Conservation (phyloP, 2,888 invertebrate species). For the Dendrolimus pini region DNA sequence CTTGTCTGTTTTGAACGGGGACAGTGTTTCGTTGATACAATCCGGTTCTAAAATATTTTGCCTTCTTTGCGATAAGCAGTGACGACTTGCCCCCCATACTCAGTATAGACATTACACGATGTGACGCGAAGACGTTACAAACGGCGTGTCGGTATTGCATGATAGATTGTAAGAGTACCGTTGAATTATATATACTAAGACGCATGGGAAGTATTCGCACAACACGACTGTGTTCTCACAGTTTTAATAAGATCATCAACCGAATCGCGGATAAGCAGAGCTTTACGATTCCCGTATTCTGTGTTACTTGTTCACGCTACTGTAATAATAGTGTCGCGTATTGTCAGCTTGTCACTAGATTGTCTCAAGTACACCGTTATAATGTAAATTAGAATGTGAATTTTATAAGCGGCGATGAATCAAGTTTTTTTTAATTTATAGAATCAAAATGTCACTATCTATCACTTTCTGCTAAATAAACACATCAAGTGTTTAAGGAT, state of each 20-base stretch:
- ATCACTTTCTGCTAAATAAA: too few relatives aligned
- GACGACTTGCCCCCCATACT: constrained; percentile 10
- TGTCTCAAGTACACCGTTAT: background rate
- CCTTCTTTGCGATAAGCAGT: constrained; percentile 32
- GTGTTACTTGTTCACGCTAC: constrained; percentile 36
- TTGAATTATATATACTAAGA: constrained; percentile 56
- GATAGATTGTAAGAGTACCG: constrained; percentile 57
- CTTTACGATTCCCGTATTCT: constrained; percentile 50
- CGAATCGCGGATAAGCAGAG: constrained; percentile 38
- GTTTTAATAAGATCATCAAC: constrained; percentile 37
- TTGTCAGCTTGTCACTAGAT: background rate
- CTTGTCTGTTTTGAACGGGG: constrained; percentile 33
- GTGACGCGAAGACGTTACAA: constrained; percentile 32
- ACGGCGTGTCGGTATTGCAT: constrained; percentile 53
- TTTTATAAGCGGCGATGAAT: background rate
- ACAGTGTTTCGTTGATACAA: constrained; percentile 36
- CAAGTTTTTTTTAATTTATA: background rate
- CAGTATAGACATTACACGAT: constrained; percentile 8
- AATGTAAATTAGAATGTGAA: background rate
- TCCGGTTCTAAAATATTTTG: constrained; percentile 49
- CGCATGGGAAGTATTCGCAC: constrained; percentile 56
- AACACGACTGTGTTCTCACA: constrained; percentile 52
- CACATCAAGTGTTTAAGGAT: too few relatives aligned
- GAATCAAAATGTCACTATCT: too few relatives aligned
- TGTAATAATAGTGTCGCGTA: constrained; percentile 32